Base-by-base conservation (phyloP, 2,113 vertebrate genomes). In the Cynopterus brachyotis region DNA sequence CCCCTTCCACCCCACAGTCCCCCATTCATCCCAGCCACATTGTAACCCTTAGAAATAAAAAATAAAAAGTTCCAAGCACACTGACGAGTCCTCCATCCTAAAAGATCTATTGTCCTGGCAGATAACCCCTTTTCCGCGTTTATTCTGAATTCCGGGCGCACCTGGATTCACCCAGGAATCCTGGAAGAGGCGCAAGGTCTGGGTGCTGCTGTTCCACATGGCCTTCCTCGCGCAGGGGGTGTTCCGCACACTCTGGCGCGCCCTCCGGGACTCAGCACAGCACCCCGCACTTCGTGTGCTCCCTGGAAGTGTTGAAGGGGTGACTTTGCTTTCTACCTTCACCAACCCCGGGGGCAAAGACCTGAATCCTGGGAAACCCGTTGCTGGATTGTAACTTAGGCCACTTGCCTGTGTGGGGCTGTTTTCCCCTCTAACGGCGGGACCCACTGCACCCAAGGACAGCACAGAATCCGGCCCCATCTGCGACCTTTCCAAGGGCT, bases 351-450 rank as follows among this genome's bases (percentile, higher is more conserved):
- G 97, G 96, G 97, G 97, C 85, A 88, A 97, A 95, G 88, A 82
- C 66, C 92, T 97, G 75, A 97, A 97, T 0, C 78, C 94, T 98
- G 97, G 93, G 95, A 92, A 98, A 98, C 95, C 88, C 67, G 88
- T 97, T 95, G 95, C 97, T 96, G 97, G 98, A 98, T 98, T 98
- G 98, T 98, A 98, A 98, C 93, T 94, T 97, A 76, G 30, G 89
- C 98, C 92, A 72, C 96, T 83, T 96, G 94, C 96, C 81, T 67
- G 42, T 70, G 92, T 50, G 89, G 93, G 95, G 90, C 55, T 97
- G 24, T 98, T 98, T 97, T 97, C 83, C 96, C 91, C 92, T 85
- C 96, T 97, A 96, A 96, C 95, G 86, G 97, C 97, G 97, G 96
- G 95, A 93, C 91, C 91, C 86, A 32, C 47, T 87, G 9, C 94